These are phyloP conservation scores for Apodemia hepburni DNA, from an alignment of 2,888 invertebrate species.

Conservation along the genomic window DNA sequence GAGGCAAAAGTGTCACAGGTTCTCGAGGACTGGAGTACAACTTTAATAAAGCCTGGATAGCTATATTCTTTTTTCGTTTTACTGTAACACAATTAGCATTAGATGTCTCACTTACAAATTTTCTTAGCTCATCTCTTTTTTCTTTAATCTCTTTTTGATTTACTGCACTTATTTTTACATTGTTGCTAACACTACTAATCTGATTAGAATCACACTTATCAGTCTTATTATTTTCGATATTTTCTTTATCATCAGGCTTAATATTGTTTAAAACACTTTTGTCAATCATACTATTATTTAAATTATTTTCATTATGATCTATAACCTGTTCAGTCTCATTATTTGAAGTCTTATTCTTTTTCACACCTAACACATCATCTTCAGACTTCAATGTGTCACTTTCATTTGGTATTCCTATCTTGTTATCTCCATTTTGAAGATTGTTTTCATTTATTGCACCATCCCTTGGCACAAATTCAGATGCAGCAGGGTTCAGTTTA, in stretches of 20 bases:
- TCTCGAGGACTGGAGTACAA: background rate
- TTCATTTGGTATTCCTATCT: background rate
- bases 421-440: background rate
- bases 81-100: background rate
- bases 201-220: background rate
- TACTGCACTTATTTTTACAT: too few relatives aligned
- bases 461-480: conserved; percentile 6
- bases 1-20: background rate
- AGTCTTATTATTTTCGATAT: conserved; percentile 9
- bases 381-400: background rate
- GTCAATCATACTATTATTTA: background rate
- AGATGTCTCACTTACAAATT: conserved; percentile 3
- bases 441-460: background rate
- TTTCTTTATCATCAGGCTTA: background rate
- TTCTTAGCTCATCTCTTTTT: conserved; percentile 3
- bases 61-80: conserved; percentile 1
- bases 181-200: too few relatives aligned
- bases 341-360: background rate
- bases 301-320: background rate
- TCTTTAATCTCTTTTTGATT: background rate
- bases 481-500: conserved; percentile 8
- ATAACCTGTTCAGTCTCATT: background rate
- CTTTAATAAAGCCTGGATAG: background rate
- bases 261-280: background rate
- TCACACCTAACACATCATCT: background rate